Conservation (phyloP, 2,888 invertebrate genomes). For the Aromia moschata region DNA sequence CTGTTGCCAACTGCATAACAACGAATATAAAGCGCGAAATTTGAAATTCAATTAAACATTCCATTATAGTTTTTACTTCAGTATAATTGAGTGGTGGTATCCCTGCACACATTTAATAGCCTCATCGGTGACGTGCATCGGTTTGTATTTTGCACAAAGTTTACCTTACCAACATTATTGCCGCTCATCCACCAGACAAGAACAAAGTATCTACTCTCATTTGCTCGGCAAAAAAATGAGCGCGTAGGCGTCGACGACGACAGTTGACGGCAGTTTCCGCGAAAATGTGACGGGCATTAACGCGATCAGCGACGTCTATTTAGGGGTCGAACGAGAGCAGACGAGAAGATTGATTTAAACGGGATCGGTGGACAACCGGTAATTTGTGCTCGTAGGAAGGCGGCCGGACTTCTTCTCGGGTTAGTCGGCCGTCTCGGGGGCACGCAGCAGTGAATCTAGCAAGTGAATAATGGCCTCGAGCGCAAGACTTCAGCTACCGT, state of each 20-base stretch:
- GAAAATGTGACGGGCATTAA: slow-evolving; percentile 9
- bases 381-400: slow-evolving; percentile 15
- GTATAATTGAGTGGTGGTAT: too few relatives aligned
- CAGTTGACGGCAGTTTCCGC: background rate
- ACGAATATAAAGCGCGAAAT: too few relatives aligned
- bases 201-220: slow-evolving; percentile 1
- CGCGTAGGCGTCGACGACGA: background rate
- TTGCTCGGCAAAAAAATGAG: background rate
- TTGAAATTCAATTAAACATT: too few relatives aligned
- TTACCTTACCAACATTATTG: background rate
- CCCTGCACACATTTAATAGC: too few relatives aligned
- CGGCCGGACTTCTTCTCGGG: slow-evolving; percentile 1
- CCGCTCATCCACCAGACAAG: slow-evolving; percentile 1
- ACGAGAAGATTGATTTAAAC: slow-evolving; percentile 24
- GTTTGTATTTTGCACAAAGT: background rate
- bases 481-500: slow-evolving; percentile 26
- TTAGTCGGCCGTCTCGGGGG: slow-evolving; percentile 4
- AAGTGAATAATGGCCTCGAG: slow-evolving; percentile 23
- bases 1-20: too few relatives aligned
- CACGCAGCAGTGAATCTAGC: slow-evolving; percentile 10
- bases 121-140: too few relatives aligned
- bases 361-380: slow-evolving; percentile 28
- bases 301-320: slow-evolving; percentile 5
- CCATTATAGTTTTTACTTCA: too few relatives aligned
- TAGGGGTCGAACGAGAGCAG: slow-evolving; percentile 1